Evolutionary conservation across 1,140 invertebrate species (phyloP).

Genomic region (Littorina saxatilis): DNA sequence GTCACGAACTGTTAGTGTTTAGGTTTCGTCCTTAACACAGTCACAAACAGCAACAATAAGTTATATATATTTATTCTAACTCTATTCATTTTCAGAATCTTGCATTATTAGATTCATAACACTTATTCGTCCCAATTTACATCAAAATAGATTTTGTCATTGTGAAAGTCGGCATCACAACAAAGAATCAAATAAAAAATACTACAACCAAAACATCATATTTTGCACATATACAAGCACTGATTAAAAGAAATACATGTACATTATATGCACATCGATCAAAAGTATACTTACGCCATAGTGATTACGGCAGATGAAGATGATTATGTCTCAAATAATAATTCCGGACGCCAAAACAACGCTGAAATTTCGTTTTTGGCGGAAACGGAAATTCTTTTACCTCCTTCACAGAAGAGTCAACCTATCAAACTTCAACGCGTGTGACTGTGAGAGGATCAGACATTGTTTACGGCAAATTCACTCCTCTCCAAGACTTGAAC

Average conservation of each 20-base stretch:
- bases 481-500: no score
- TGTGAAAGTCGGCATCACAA: not conserved
- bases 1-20: no score
- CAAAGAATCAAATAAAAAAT: not conserved
- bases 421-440: conserved; percentile 11
- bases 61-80: no score
- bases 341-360: not conserved
- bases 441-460: not conserved
- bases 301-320: not conserved
- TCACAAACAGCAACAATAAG: no score
- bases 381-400: conserved; percentile 13
- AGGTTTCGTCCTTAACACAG: no score
- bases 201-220: not conserved
- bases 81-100: no score
- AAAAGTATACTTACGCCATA: conserved; percentile 28
- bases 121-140: no score
- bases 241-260: not conserved
- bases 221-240: not conserved
- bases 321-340: not conserved
- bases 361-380: not conserved
- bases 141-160: no score
- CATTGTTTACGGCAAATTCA: no score
- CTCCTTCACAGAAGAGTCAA: not conserved
- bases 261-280: not conserved
- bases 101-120: no score